Conservation (phyloP, 2,113 vertebrate genomes). For the Motacilla tschutschensis region DNA sequence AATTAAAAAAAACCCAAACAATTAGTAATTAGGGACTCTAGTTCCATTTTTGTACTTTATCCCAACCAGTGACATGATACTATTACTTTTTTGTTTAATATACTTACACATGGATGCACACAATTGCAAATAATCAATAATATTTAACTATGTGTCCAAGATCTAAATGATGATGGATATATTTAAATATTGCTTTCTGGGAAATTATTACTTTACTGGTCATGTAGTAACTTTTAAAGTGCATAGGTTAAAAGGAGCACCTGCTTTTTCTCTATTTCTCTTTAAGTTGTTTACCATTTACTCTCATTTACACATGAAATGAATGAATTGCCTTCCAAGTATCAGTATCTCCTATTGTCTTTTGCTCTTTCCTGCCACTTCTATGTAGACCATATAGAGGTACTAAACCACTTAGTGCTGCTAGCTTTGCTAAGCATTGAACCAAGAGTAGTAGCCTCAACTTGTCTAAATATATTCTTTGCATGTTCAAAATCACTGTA, state of each 20-base stretch:
- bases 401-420: conserved; percentile 33
- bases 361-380: background rate
- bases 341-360: conserved; percentile 27
- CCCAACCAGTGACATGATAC: conserved; percentile 58
- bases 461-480: conserved; percentile 40
- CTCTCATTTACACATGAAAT: conserved; percentile 39
- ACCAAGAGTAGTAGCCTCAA: conserved; percentile 15
- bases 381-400: background rate
- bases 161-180: conserved; percentile 80
- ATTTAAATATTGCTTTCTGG: conserved; percentile 76
- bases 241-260: conserved; percentile 51
- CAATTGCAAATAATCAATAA: conserved; percentile 83
- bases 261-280: conserved; percentile 33
- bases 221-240: conserved; percentile 63
- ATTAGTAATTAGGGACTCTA: conserved; percentile 77
- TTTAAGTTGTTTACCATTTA: conserved; percentile 38
- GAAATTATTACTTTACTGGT: conserved; percentile 74
- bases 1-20: conserved; percentile 70
- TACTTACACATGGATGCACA: conserved; percentile 78
- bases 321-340: conserved; percentile 28
- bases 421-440: conserved; percentile 55
- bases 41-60: conserved; percentile 72
- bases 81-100: conserved; percentile 74
- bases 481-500: conserved; percentile 35
- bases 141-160: conserved; percentile 81